phyloP scores from a whole-genome alignment of 2,888 invertebrate species.

The Ectropis crepuscularia region DNA sequence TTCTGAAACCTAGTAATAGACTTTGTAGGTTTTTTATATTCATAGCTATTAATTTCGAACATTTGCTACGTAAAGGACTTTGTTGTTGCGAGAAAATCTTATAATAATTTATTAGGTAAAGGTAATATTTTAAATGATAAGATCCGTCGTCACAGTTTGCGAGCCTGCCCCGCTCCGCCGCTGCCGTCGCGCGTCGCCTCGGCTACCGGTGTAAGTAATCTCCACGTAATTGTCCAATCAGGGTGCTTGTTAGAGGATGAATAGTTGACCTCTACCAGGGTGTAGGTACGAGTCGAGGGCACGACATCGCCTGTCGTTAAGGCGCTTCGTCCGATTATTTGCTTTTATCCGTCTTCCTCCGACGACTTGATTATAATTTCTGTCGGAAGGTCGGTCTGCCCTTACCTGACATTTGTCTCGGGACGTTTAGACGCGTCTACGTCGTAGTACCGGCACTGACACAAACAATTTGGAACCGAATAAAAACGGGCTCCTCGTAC shows the following conservation, averaged over 20 bases:
- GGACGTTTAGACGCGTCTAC: too few species aligned
- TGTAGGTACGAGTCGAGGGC: not conserved
- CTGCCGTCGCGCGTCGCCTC: constrained; percentile 1
- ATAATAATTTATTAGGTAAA: too few species aligned
- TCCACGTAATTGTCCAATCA: constrained; percentile 1
- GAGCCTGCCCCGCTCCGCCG: not conserved
- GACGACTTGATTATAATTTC: not conserved
- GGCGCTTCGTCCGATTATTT: not conserved
- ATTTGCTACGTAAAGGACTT: too few species aligned
- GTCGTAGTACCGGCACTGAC: too few species aligned
- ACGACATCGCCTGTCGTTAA: not conserved
- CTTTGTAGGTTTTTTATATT: too few species aligned
- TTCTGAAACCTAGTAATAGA: too few species aligned
- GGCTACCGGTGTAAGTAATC: constrained; percentile 10
- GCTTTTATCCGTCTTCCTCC: not conserved
- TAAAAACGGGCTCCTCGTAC: too few species aligned
- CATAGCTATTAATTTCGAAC: too few species aligned
- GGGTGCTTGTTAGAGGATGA: constrained; percentile 1
- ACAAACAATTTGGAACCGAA: too few species aligned
- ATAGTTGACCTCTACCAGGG: constrained; percentile 8
- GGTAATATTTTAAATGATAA: not conserved
- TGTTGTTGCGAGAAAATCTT: too few species aligned
- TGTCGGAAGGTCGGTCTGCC: not conserved
- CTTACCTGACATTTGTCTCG: not conserved
- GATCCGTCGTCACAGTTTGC: not conserved